A percentile compares a stretch with the other conserved stretches of the same genome.
Evolutionary conservation across 2,888 invertebrate genomes (phyloP).

Genomic region (Agonopterix heracliana): DNA sequence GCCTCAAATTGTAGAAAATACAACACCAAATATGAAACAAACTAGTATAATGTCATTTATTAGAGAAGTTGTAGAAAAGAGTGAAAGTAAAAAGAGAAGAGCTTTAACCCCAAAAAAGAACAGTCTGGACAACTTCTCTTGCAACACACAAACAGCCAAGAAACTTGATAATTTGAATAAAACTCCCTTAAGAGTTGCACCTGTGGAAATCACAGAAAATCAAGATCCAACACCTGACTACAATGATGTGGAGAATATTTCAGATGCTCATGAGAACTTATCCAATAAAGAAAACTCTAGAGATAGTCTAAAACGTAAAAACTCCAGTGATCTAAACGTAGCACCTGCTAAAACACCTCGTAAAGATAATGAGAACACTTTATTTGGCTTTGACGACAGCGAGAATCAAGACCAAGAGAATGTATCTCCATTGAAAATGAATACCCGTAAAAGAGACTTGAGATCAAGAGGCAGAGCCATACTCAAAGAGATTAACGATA

Average conservation of each 20-base stretch:
- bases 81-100: slow-evolving; percentile 10
- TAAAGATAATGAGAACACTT: slow-evolving; percentile 40
- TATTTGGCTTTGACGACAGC: slow-evolving; percentile 68
- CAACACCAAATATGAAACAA: slow-evolving; percentile 48
- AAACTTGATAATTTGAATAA: slow-evolving; percentile 2
- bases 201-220: slow-evolving; percentile 11
- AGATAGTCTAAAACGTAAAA: slow-evolving; percentile 19
- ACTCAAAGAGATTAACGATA: slow-evolving; percentile 48
- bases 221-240: slow-evolving; percentile 1
- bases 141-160: too few relatives aligned
- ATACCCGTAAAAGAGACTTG: slow-evolving; percentile 30
- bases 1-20: slow-evolving; percentile 32
- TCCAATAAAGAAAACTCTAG: slow-evolving; percentile 23
- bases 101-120: slow-evolving; percentile 15
- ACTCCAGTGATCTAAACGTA: slow-evolving; percentile 14
- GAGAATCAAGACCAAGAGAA: slow-evolving; percentile 54
- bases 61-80: slow-evolving; percentile 54
- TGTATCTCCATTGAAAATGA: slow-evolving; percentile 46
- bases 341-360: slow-evolving; percentile 18
- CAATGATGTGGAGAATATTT: slow-evolving; percentile 4
- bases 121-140: too few relatives aligned
- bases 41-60: slow-evolving; percentile 66
- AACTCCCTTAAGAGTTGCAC: slow-evolving; percentile 12
- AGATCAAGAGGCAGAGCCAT: slow-evolving; percentile 38
- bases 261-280: slow-evolving; percentile 5